These are phyloP conservation scores for Berghia stephanieae DNA, from an alignment of 1,140 invertebrate species.

Conservation along the genomic window DNA sequence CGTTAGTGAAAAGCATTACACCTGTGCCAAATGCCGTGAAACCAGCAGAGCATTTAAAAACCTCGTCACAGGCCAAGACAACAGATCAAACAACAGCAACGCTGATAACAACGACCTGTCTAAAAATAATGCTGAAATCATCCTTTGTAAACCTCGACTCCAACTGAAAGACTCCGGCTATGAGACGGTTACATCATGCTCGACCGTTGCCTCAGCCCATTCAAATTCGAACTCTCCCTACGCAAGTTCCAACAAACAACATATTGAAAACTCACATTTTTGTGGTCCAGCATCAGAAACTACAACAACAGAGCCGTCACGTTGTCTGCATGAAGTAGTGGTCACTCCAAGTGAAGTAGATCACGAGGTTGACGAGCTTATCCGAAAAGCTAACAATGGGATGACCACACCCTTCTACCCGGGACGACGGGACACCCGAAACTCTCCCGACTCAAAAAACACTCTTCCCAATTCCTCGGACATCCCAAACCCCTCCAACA, in stretches of 20 bases:
- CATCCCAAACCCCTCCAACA: not conserved
- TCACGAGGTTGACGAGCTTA: too few species aligned
- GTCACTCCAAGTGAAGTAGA: too few species aligned
- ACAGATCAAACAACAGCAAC: not conserved
- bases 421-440: not conserved
- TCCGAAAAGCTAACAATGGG: not conserved
- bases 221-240: slow-evolving; percentile 19
- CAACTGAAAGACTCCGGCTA: slow-evolving; percentile 28
- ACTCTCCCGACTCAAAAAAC: too few species aligned
- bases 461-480: too few species aligned
- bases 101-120: too few species aligned
- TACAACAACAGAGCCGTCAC: not conserved
- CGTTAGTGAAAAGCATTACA: slow-evolving; percentile 23
- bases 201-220: slow-evolving; percentile 14
- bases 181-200: slow-evolving; percentile 29
- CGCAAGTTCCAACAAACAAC: too few species aligned
- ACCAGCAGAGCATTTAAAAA: slow-evolving; percentile 2
- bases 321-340: too few species aligned
- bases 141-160: not conserved
- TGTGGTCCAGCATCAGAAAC: too few species aligned
- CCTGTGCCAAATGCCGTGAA: slow-evolving; percentile 12
- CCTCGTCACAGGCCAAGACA: slow-evolving; percentile 2
- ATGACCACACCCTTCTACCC: not conserved
- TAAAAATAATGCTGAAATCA: too few species aligned
- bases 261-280: too few species aligned